Percentiles rank a stretch among this genome's conserved stretches.
Conservation (phyloP, 2,888 invertebrate species). For the Camptogramma bilineatum region DNA sequence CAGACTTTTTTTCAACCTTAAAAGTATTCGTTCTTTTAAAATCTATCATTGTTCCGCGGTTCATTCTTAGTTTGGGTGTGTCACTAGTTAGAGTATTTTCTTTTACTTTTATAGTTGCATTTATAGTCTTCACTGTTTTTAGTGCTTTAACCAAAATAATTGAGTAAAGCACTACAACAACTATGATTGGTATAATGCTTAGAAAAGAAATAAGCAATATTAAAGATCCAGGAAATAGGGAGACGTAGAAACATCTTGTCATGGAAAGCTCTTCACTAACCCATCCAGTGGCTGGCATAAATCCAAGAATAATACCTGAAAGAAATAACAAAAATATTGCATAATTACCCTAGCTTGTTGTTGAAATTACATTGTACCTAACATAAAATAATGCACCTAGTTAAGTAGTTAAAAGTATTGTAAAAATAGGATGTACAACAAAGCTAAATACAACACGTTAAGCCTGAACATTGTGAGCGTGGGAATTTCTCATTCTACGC, state of each 20-base stretch:
- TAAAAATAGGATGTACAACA: too few species aligned
- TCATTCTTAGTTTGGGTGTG: slow-evolving; percentile 65
- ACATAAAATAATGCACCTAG: too few species aligned
- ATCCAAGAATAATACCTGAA: slow-evolving; percentile 85
- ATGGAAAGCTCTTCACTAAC: slow-evolving; percentile 63
- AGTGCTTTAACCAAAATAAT: slow-evolving; percentile 86
- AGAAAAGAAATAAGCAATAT: slow-evolving; percentile 83
- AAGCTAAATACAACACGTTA: too few species aligned
- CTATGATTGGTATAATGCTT: slow-evolving; percentile 80
- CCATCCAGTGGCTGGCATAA: slow-evolving; percentile 86
- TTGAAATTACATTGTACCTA: too few species aligned
- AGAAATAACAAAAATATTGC: neutral
- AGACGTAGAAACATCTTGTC: slow-evolving; percentile 83
- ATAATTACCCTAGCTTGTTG: neutral
- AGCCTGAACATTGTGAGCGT: too few species aligned
- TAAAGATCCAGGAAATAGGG: slow-evolving; percentile 82
- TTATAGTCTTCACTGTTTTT: slow-evolving; percentile 70
- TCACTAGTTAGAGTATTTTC: slow-evolving; percentile 42
- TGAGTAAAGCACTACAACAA: slow-evolving; percentile 81
- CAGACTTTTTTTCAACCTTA: slow-evolving; percentile 39
- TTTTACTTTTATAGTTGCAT: slow-evolving; percentile 57
- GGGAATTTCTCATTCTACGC: too few species aligned
- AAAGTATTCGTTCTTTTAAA: slow-evolving; percentile 44
- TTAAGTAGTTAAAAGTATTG: too few species aligned
- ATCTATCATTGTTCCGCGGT: slow-evolving; percentile 57